Base-by-base conservation (phyloP, 35 echinoderm and acorn worm species). In the Strongylocentrotus purpuratus region DNA sequence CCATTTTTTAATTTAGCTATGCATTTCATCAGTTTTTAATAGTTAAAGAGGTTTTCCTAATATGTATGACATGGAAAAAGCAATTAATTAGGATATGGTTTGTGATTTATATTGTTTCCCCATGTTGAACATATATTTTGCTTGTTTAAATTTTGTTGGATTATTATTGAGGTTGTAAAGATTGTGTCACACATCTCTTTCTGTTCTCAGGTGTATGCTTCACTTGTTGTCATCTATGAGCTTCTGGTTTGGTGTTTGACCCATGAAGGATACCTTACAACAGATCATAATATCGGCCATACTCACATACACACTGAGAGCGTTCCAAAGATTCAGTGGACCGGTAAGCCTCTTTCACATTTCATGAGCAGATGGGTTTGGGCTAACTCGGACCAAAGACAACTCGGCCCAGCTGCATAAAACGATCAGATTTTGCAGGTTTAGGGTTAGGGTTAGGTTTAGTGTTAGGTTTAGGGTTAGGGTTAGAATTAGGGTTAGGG, bases 201-300 rank as follows among this genome's bases (percentile, higher is more conserved):
- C 46, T 93, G 13, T 55, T 46, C 17, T 46, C 47, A 93, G 91
- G 28, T 15, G 45, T 31, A 50, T 48, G 91, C 91, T 31, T 32
- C 31, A 31, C 91, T 93, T 47, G 45, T 93, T 47, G 5, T 93
- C 4, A 33, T 93, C 12, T 93, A 93, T 93, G 91, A 93, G 48
- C 11, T 58, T n/a, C 48, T 93, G 48, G 91, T 93, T 13, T 93
- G 91, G 46, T 50, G 46, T 93, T 93, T 93, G 91, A 46, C 41
- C 28, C 91, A 93, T 55, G 33, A 93, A 93, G 91, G 91, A 47
- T 58, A n/a, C 41, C 47, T 93, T 0, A 48, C 46, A 50, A 18
- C 46, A 14, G 13, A 33, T 22, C 91, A 93, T 58, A 28, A 47
- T 58, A 47, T 58, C 48, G 32, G n/a, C 91, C 41, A 93, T 46